These are phyloP conservation scores for Drosophila prosaltans DNA, from an alignment of 1,140 invertebrate genomes.

Conservation along the genomic window DNA sequence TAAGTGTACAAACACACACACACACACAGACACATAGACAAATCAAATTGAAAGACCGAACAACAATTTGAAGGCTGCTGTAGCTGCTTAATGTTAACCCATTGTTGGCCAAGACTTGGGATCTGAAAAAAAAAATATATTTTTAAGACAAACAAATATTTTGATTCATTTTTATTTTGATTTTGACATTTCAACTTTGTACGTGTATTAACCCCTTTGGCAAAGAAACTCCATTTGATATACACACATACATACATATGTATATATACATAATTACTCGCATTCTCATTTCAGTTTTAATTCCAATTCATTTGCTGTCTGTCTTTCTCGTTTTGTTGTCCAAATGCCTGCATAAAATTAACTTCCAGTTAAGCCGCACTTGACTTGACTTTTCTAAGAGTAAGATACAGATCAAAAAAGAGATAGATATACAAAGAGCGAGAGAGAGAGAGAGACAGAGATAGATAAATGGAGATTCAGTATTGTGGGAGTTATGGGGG, in stretches of 20 bases:
- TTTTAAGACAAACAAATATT: conserved; percentile 35
- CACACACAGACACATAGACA: not conserved
- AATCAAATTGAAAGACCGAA: conserved; percentile 27
- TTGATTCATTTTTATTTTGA: conserved; percentile 12
- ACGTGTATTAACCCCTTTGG: conserved; percentile 8
- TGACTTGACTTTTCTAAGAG: not conserved
- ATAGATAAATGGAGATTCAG: not conserved
- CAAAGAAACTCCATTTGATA: conserved; percentile 9
- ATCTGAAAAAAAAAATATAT: not conserved
- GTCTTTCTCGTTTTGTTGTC: conserved; percentile 22
- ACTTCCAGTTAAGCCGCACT: conserved; percentile 23
- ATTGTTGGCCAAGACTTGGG: conserved; percentile 58
- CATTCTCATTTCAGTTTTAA: conserved; percentile 15
- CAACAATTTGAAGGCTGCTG: conserved; percentile 58
- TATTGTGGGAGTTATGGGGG: too few species aligned
- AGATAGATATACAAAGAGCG: too few species aligned
- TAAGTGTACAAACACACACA: conserved; percentile 10
- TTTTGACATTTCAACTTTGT: conserved; percentile 12
- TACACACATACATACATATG: not conserved
- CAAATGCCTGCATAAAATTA: conserved; percentile 70
- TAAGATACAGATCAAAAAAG: not conserved
- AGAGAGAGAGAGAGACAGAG: not conserved
- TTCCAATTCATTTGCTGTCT: conserved; percentile 60
- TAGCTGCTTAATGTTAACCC: conserved; percentile 49
- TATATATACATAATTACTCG: conserved; percentile 44